These are phyloP conservation scores for Aegithalos caudatus DNA, from an alignment of 2,113 vertebrate species.

Conservation along the genomic window DNA sequence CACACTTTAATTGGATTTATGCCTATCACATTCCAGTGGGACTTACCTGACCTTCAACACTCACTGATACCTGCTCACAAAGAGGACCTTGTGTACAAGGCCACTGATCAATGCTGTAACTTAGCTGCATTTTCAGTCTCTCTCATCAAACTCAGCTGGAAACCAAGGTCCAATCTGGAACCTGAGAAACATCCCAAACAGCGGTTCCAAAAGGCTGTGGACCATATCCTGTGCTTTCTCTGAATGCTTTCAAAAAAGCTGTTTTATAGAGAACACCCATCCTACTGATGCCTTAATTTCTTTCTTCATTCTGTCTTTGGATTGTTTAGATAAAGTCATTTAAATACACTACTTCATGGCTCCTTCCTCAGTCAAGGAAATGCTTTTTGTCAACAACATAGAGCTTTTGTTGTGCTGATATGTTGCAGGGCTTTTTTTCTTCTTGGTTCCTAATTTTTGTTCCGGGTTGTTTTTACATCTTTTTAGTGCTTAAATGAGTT, in stretches of 20 bases:
- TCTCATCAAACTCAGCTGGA: background rate
- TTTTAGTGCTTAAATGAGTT: background rate
- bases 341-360: background rate
- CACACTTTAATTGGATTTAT: background rate
- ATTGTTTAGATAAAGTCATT: background rate
- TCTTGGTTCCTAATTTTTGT: background rate
- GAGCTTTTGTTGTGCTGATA: background rate
- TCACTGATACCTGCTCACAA: background rate
- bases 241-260: background rate
- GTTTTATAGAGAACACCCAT: background rate
- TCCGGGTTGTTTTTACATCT: background rate
- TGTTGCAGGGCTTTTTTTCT: rapidly evolving
- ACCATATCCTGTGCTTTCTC: background rate
- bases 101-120: background rate
- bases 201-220: background rate
- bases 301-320: background rate
- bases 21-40: background rate
- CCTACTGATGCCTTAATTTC: background rate
- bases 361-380: background rate
- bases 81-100: background rate
- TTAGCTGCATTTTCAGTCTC: background rate
- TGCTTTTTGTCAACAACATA: background rate
- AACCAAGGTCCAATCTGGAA: background rate
- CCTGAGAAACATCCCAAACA: background rate
- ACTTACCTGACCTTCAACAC: background rate